Conservation (phyloP, 2,797 vertebrate genomes). For the Astyanax mexicanus region DNA sequence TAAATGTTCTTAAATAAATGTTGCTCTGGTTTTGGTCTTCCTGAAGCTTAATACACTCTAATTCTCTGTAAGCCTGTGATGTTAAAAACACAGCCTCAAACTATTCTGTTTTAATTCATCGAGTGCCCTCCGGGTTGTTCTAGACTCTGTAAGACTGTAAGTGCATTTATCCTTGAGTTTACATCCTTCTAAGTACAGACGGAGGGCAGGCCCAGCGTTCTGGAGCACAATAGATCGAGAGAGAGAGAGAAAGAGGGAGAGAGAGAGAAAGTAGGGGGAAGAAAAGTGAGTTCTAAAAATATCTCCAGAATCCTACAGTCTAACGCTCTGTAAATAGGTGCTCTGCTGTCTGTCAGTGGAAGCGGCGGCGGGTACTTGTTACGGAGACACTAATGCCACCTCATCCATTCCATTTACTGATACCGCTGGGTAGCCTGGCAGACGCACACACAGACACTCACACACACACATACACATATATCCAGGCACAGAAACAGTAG, state of each 20-base stretch:
- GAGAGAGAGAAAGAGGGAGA: slow-evolving; percentile 23
- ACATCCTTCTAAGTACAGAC: slow-evolving; percentile 35
- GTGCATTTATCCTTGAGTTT: slow-evolving; percentile 18
- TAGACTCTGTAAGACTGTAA: slow-evolving; percentile 21
- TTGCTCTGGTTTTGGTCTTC: background rate
- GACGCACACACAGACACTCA: slow-evolving; percentile 38
- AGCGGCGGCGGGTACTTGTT: slow-evolving; percentile 75
- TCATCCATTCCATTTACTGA: slow-evolving; percentile 68
- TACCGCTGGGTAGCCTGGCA: slow-evolving; percentile 55
- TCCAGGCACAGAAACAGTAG: too few relatives aligned
- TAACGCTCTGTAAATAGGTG: slow-evolving; percentile 72
- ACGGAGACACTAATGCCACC: slow-evolving; percentile 65
- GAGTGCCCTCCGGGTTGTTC: background rate
- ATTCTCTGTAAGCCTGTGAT: background rate
- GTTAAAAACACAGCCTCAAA: background rate
- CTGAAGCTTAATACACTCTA: background rate
- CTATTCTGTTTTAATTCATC: background rate
- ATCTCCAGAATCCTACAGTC: slow-evolving; percentile 66
- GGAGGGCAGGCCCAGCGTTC: slow-evolving; percentile 35
- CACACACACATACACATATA: slow-evolving; percentile 15
- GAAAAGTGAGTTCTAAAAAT: slow-evolving; percentile 72
- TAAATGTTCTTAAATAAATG: background rate
- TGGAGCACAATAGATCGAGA: slow-evolving; percentile 38
- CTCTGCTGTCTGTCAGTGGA: slow-evolving; percentile 54
- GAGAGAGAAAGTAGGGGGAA: slow-evolving; percentile 28